Conservation (phyloP, 2,113 vertebrate genomes). For the Reinhardtius hippoglossoides region DNA sequence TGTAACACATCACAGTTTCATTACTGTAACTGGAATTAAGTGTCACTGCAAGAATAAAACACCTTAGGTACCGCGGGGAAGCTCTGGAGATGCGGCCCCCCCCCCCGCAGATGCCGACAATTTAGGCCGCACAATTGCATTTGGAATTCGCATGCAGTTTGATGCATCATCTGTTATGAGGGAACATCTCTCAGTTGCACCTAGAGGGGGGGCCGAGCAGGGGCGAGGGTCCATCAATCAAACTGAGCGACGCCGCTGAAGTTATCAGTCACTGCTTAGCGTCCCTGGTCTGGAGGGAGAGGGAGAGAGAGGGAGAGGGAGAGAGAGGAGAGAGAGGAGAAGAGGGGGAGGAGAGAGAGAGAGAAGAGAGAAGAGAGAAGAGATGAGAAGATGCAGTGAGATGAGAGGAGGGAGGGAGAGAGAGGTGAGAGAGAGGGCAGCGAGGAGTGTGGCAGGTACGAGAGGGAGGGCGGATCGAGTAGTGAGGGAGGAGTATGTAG, state of each 20-base stretch:
- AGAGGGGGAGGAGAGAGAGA: slow-evolving; percentile 1
- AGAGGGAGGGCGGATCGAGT: too few relatives aligned
- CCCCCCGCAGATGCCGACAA: slow-evolving; percentile 61
- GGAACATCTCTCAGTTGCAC: slow-evolving; percentile 57
- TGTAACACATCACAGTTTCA: slow-evolving; percentile 68
- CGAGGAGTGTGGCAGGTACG: too few relatives aligned
- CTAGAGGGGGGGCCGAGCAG: slow-evolving; percentile 53
- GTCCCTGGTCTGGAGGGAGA: slow-evolving; percentile 41
- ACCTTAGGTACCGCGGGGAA: slow-evolving; percentile 53
- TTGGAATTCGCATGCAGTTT: slow-evolving; percentile 69
- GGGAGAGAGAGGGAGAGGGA: too few relatives aligned
- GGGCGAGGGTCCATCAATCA: slow-evolving; percentile 72
- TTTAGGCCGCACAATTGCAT: slow-evolving; percentile 65
- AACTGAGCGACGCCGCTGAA: slow-evolving; percentile 64
- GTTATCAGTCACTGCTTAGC: slow-evolving; percentile 70
- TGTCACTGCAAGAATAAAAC: slow-evolving; percentile 73
- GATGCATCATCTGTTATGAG: slow-evolving; percentile 73
- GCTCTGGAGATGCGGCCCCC: slow-evolving; percentile 54
- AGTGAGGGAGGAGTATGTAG: too few relatives aligned
- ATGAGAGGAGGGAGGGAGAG: too few relatives aligned
- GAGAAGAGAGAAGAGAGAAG: too few relatives aligned
- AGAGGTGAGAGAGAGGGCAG: too few relatives aligned
- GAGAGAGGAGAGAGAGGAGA: not conserved
- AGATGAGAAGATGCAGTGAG: too few relatives aligned
- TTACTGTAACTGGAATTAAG: slow-evolving; percentile 74